Evolutionary conservation across 2,797 vertebrate genomes (phyloP).

Genomic region (Myotis findleyi): DNA sequence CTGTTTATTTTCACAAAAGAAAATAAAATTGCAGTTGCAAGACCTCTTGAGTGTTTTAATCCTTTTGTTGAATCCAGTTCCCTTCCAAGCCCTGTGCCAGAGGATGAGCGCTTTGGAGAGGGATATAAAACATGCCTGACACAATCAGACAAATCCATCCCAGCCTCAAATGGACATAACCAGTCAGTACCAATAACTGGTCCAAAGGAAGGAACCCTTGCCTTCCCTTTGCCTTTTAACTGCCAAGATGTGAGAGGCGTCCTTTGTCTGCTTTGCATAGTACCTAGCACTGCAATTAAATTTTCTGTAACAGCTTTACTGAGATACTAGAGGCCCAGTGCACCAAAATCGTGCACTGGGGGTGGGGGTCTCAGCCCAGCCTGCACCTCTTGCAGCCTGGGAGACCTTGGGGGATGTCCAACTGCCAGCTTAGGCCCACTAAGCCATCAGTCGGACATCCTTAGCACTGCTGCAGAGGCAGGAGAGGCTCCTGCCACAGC

Average conservation of each 20-base stretch:
- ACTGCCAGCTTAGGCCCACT: no score
- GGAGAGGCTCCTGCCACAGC: no score
- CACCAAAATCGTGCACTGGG: no score
- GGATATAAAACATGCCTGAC: neutral
- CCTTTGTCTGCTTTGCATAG: neutral
- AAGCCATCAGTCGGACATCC: no score
- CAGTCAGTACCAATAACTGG: neutral
- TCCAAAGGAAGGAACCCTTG: neutral
- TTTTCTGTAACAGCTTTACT: neutral
- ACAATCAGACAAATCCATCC: neutral
- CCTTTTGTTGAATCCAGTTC: neutral
- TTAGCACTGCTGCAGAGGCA: no score
- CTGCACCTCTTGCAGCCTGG: no score
- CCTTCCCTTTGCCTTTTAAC: neutral
- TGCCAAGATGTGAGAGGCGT: neutral
- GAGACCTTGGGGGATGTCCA: no score
- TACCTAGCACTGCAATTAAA: neutral
- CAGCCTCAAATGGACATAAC: neutral
- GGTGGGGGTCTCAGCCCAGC: no score
- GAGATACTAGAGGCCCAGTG: neutral
- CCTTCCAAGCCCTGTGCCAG: neutral
- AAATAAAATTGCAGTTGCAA: constrained; percentile 88
- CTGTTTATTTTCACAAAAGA: constrained; percentile 88
- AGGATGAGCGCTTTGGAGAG: neutral
- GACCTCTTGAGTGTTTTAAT: constrained; percentile 63